Percentiles rank a stretch among this genome's conserved stretches.
Evolutionary conservation across 2,797 vertebrate genomes (phyloP).

Genomic region (Rhinoraja longicauda): DNA sequence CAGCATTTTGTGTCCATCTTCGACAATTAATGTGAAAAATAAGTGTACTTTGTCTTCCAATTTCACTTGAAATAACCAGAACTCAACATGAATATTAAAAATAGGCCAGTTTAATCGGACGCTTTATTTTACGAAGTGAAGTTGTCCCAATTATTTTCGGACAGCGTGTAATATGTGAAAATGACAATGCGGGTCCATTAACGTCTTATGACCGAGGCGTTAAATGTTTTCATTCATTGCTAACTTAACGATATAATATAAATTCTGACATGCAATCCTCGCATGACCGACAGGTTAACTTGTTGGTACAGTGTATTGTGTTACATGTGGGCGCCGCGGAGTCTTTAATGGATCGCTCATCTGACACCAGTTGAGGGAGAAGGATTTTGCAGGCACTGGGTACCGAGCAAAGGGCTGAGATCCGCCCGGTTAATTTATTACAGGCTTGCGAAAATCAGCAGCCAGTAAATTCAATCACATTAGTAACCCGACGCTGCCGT

Average conservation of each 20-base stretch:
- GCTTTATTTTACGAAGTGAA: background rate
- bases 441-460: background rate
- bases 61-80: background rate
- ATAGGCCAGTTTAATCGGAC: background rate
- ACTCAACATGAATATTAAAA: background rate
- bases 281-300: background rate
- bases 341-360: background rate
- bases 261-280: slow-evolving; percentile 17
- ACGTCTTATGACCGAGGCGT: background rate
- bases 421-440: background rate
- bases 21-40: too few relatives aligned
- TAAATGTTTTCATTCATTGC: background rate
- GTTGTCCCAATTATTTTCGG: background rate
- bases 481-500: background rate
- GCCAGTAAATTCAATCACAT: slow-evolving; percentile 14
- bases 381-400: background rate
- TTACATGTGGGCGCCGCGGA: slow-evolving; percentile 1
- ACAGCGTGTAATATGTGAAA: background rate
- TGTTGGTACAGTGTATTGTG: background rate
- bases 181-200: background rate
- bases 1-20: too few relatives aligned
- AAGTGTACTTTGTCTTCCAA: background rate
- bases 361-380: background rate
- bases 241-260: background rate
- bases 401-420: background rate